Percentiles rank a stretch among this genome's conserved stretches.
phyloP scores from a whole-genome alignment of 2,797 vertebrate species.

The Mus caroli region DNA sequence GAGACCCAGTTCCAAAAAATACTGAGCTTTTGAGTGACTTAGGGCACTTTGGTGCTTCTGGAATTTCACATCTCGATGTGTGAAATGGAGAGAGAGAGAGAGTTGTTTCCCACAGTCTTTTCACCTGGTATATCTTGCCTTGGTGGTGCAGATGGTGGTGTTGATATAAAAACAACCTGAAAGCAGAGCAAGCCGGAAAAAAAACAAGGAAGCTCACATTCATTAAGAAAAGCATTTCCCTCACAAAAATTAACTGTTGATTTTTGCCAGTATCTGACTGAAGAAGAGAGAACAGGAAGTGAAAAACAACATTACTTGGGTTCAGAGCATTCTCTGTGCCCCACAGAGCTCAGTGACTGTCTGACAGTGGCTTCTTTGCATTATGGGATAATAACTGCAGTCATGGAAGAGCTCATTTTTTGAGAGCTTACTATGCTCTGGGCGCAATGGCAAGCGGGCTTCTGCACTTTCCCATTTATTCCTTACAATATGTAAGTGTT shows the following conservation, averaged over 20 bases:
- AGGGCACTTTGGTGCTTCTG: neutral
- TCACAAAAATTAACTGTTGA: conserved; percentile 69
- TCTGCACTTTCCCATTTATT: conserved; percentile 20
- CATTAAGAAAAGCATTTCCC: conserved; percentile 68
- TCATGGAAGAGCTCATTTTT: conserved; percentile 9
- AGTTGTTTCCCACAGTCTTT: conserved; percentile 58
- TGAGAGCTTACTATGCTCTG: conserved; percentile 30
- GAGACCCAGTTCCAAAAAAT: neutral
- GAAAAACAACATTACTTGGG: conserved; percentile 29
- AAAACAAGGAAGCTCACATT: conserved; percentile 71
- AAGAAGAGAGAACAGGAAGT: conserved; percentile 48
- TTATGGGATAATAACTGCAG: conserved; percentile 23
- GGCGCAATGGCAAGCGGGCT: neutral
- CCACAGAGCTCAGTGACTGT: neutral
- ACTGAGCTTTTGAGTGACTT: neutral
- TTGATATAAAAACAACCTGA: conserved; percentile 72
- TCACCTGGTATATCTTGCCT: conserved; percentile 59
- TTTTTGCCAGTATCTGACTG: conserved; percentile 56
- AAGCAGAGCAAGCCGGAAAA: conserved; percentile 76
- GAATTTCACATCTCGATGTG: neutral
- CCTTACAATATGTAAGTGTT: neutral
- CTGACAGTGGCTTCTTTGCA: conserved; percentile 52
- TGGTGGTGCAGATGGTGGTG: conserved; percentile 49
- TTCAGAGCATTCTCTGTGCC: conserved; percentile 9
- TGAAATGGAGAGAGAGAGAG: conserved; percentile 24